These are phyloP conservation scores for Cheilosia vulpina DNA, from an alignment of 2,888 invertebrate species.

Conservation along the genomic window DNA sequence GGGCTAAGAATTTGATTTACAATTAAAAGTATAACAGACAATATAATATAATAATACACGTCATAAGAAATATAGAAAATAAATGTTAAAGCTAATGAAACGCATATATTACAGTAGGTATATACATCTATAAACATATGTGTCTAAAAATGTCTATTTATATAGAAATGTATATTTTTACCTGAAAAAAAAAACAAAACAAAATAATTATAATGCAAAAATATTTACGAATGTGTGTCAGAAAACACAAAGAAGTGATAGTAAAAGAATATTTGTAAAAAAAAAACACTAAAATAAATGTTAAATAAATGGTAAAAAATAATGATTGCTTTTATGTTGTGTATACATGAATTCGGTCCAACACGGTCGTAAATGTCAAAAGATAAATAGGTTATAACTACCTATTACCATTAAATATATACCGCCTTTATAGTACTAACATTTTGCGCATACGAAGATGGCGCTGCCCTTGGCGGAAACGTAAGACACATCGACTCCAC, in stretches of 20 bases:
- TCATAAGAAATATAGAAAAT: slow-evolving; percentile 28
- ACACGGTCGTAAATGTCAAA: too few relatives aligned
- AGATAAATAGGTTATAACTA: too few relatives aligned
- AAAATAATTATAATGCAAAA: slow-evolving; percentile 48
- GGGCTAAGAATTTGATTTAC: slow-evolving; percentile 15
- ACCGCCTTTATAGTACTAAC: too few relatives aligned
- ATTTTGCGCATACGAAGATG: too few relatives aligned
- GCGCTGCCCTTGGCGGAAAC: too few relatives aligned
- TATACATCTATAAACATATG: slow-evolving; percentile 63
- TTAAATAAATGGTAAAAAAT: slow-evolving; percentile 55
- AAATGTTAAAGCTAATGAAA: slow-evolving; percentile 49
- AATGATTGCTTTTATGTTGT: not conserved
- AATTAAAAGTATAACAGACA: slow-evolving; percentile 17
- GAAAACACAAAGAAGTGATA: slow-evolving; percentile 61
- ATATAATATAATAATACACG: slow-evolving; percentile 8
- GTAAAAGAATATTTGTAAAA: slow-evolving; percentile 62
- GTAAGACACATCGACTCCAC: too few relatives aligned
- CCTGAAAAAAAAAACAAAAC: slow-evolving; percentile 30
- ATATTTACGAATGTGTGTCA: slow-evolving; percentile 53
- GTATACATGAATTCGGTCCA: too few relatives aligned
- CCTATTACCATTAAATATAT: too few relatives aligned
- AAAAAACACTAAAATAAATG: slow-evolving; percentile 44
- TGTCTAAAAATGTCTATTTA: slow-evolving; percentile 68
- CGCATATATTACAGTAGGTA: slow-evolving; percentile 63
- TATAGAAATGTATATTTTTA: slow-evolving; percentile 70